Percentiles rank a stretch among this genome's conserved stretches.
phyloP scores from a whole-genome alignment of 2,113 vertebrate species.

The Tupaia chinensis region DNA sequence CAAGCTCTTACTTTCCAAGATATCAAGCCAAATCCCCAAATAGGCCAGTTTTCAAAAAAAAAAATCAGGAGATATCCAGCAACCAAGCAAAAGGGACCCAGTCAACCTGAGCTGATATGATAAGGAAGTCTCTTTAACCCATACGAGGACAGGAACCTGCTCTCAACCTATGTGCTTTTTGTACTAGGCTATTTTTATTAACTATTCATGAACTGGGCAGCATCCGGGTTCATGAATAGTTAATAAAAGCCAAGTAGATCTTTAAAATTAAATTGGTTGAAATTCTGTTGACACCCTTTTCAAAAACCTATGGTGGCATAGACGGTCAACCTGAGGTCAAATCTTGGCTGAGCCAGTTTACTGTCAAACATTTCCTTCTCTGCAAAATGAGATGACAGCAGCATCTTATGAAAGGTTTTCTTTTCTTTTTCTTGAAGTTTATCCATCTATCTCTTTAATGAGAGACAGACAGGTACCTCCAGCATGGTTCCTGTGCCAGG shows the following conservation, averaged over 20 bases:
- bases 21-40: slow-evolving; percentile 6
- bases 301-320: not conserved
- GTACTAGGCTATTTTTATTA: not conserved
- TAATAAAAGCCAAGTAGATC: not conserved
- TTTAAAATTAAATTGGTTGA: not conserved
- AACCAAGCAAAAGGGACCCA: not conserved
- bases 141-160: not conserved
- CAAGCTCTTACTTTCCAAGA: not conserved
- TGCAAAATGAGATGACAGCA: not conserved
- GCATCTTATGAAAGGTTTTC: not conserved
- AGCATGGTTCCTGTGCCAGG: no score
- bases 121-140: not conserved
- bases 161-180: not conserved
- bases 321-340: not conserved
- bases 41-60: not conserved
- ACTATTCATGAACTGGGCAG: no score
- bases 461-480: no score
- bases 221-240: not conserved
- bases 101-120: not conserved
- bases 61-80: not conserved
- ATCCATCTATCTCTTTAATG: no score
- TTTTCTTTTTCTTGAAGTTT: not conserved
- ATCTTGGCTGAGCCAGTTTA: not conserved
- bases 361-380: not conserved
- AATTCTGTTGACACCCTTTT: not conserved